Conservation (phyloP, 2,888 invertebrate genomes). For the Caenorhabditis sulstoni region DNA sequence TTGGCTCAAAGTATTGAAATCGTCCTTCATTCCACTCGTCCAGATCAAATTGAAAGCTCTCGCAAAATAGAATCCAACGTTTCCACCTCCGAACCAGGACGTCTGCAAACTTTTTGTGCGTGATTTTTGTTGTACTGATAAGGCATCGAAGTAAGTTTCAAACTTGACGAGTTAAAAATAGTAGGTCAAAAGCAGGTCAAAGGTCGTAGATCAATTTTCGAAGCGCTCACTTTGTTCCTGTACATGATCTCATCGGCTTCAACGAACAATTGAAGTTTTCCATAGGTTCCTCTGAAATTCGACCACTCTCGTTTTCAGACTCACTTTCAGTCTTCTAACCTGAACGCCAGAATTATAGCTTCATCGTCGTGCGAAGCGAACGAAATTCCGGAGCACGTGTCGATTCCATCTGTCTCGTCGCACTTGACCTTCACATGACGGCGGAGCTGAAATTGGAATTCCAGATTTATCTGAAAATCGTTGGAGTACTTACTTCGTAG, state of each 20-base stretch:
- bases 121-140: no score
- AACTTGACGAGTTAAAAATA: no score
- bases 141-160: no score
- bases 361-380: constrained; percentile 61
- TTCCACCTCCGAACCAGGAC: constrained; percentile 63
- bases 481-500: constrained; percentile 56
- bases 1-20: constrained; percentile 45
- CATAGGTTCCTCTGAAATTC: constrained; percentile 57
- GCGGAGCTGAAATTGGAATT: constrained; percentile 50
- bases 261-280: constrained; percentile 52
- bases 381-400: constrained; percentile 60
- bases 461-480: no score
- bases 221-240: constrained; percentile 35
- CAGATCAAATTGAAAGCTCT: constrained; percentile 63
- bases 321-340: no score
- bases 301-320: no score
- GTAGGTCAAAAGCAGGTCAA: no score
- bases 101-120: constrained; percentile 29
- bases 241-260: constrained; percentile 60
- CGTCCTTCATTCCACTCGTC: constrained; percentile 65
- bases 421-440: constrained; percentile 54
- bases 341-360: constrained; percentile 59
- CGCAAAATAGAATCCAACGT: constrained; percentile 66
- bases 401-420: constrained; percentile 46
- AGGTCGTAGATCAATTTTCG: no score